phyloP scores from a whole-genome alignment of 2,113 vertebrate species.

The Montifringilla adamsi region DNA sequence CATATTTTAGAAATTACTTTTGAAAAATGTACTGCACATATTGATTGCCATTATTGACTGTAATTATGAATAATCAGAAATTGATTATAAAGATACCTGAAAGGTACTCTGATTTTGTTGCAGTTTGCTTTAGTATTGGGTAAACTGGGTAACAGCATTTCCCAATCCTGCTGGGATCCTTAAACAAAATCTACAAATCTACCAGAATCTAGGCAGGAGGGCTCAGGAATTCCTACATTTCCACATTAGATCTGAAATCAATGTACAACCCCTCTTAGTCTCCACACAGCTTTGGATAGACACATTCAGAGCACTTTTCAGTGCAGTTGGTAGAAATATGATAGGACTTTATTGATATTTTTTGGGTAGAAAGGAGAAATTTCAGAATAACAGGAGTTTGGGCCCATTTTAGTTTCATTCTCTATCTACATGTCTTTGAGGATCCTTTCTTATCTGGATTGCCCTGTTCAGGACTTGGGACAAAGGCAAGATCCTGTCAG shows the following conservation, averaged over 20 bases:
- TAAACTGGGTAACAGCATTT: background rate
- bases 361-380: background rate
- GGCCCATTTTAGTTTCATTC: background rate
- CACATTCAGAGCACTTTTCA: background rate
- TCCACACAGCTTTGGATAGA: background rate
- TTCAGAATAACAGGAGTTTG: background rate
- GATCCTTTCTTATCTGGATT: background rate
- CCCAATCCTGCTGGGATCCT: background rate
- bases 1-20: background rate
- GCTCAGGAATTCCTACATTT: background rate
- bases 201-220: background rate
- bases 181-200: background rate
- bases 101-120: background rate
- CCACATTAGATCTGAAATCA: background rate
- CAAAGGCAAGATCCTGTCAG: background rate
- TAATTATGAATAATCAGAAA: background rate
- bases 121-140: background rate
- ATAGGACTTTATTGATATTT: background rate
- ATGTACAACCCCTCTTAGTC: background rate
- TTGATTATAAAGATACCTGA: background rate
- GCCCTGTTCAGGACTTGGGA: background rate
- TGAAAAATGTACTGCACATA: background rate
- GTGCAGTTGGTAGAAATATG: background rate
- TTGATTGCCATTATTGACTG: background rate
- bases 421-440: background rate